Evolutionary conservation across 1,140 invertebrate species (phyloP), one percentile per base, ranked within the genome.

Genomic region (Sitodiplosis mosellana): DNA sequence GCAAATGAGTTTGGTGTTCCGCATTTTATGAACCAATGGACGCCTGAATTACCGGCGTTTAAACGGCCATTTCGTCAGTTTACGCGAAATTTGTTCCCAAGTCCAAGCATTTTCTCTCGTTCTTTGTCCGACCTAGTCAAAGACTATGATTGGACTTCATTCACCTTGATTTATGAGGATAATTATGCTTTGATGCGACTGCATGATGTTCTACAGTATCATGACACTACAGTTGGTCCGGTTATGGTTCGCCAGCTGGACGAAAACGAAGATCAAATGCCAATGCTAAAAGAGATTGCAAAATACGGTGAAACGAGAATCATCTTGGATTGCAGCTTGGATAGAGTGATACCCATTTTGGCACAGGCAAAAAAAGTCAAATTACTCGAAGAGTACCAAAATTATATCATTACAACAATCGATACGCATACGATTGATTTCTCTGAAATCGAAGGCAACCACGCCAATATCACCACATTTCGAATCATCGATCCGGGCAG

Each of bases 151-250:
- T 92, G 87, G 87, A 75, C 74, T 44, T 75, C 71, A 49, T 92
- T 83, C 54, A 81, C 81, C 0, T 75, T 87, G 14, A 66, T 92
- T 18, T 92, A 91, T 58, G 83, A 92, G 59, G 72, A 78, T 42
- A 77, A 86, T 47, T 78, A 78, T 40, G 80, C 84, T 59, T 65
- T 95, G 2, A 75, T 87, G 41, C 73, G 86, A 44, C 68, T 93
- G 14, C 86, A 92, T 65, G 82, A 85, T 55, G 71, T 90, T 5
- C 61, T 95, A 1, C 83, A 86, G 61, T 67, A 76, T 48, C 71
- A 78, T 50, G 66, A 73, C 53, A 66, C 73, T 33, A 54, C 66
- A 48, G 60, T 72, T 61, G 56, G 64, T 53, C 70, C 73, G 1
- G 69, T 81, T 1, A 76, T 70, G 0, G 65, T 80, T 15, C 69